Base-by-base conservation (phyloP, 1,140 invertebrate genomes). In the Lethrus apterus region DNA sequence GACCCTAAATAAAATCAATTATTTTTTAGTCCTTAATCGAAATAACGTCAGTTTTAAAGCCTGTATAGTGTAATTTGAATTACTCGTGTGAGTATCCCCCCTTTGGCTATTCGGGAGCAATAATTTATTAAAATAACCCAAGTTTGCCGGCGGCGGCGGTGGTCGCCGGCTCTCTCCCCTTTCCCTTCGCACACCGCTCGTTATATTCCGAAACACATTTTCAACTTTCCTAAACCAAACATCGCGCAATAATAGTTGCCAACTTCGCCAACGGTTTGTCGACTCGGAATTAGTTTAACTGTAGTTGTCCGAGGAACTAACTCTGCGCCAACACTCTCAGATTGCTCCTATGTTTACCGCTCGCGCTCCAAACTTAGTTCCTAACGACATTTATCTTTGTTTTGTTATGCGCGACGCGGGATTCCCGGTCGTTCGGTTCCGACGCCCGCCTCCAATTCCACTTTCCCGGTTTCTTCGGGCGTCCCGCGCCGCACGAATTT, bases 261-360 rank as follows among this genome's bases (percentile, higher is more conserved):
- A 50, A 50, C 48, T 54, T 48, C 38, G 43, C 47, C 26, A 33
- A 48, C 41, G 13, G 23, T 24, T 29, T 34, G 36, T 44, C 46
- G 52, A 52, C 46, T 53, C 42, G 49, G 46, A 57, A 57, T 57
- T 57, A 57, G 55, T 57, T 57, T 57, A 53, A 55, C 54, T 52
- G 49, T 55, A 53, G 49, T 50, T 51, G 55, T 48, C 47, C 38
- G 50, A 44, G 50, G 47, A 50, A 55, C 51, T 50, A 50, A 50
- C 44, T 42, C 46, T 21, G 35, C 21, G 40, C 17, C 21, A 35
- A 33, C 44, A 49, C 26, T 36, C 40, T 49, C 47, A 33, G 48
- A 53, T 53, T 50, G 51, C 47, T 34, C 32, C 44, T 23, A 38
- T 51, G 44, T 51, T 51, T 51, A 51, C 41, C 42, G 44, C 44